Conservation (phyloP, 2,797 vertebrate species). For the Sebastes minor region DNA sequence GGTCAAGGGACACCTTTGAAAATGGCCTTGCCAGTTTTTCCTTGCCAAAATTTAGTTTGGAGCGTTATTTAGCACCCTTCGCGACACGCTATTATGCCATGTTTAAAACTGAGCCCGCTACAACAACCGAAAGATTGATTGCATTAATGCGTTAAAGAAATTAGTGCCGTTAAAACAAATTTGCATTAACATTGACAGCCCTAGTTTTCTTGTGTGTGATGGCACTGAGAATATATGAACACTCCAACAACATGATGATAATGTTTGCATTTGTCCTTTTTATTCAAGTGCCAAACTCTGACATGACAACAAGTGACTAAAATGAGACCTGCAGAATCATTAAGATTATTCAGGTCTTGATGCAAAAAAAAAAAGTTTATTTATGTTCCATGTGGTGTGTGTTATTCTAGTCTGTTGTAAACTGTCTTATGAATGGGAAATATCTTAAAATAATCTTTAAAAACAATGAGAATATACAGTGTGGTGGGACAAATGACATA, state of each 20-base stretch:
- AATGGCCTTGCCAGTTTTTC: rapidly evolving
- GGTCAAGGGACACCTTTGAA: no score
- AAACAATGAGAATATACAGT: not conserved
- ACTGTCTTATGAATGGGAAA: not conserved
- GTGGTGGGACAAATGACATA: constrained; percentile 37
- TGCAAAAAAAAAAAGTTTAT: not conserved
- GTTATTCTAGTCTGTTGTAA: not conserved
- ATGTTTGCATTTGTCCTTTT: not conserved
- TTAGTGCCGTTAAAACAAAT: no score
- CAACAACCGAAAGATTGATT: no score
- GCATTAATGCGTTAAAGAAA: no score
- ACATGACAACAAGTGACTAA: not conserved
- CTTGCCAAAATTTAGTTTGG: no score
- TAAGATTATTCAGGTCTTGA: not conserved
- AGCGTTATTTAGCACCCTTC: no score
- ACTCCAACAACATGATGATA: not conserved
- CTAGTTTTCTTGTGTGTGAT: not conserved
- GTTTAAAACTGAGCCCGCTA: no score
- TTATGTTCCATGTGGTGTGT: not conserved
- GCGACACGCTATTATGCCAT: no score
- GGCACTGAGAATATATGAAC: not conserved
- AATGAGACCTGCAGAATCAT: not conserved
- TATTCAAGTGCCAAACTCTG: not conserved
- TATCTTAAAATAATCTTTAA: not conserved
- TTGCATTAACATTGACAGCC: no score